Evolutionary conservation across 1,140 invertebrate genomes (phyloP), one percentile per base, ranked within the genome.

Genomic region (Papilio helenus): DNA sequence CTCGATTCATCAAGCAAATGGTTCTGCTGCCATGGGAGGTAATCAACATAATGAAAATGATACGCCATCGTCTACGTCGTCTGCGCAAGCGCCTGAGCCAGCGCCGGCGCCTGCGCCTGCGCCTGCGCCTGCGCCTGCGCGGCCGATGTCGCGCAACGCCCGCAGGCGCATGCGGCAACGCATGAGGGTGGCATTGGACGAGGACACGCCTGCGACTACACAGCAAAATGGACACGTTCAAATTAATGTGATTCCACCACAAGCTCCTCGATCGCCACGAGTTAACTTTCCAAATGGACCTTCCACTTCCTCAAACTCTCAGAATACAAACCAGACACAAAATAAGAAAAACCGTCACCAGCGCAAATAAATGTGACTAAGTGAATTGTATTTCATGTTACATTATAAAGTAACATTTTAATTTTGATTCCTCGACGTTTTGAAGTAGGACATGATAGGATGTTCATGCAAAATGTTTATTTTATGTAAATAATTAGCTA

Each of bases 301-400:
- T 3, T 82, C 88, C 10, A 85, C 82, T 46, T 77, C 76, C 3
- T 14, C 29, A 79, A 82, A 23, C 61, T 20, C 87, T 14, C 85
- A 86, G 79, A 86, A 83, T 55, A 82, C n/a, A 12, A 86, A 83
- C 42, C 79, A 65, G 71, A 44, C 51, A 7, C 85, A 85, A 58
- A 77, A 49, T 18, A 90, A 88, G 79, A 92, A 88, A 83, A 91
- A 88, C 79, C 91, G 89, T 79, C 91, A 89, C 68, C 88, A 92
- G 16, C 89, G 89, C 72, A 87, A 86, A 87, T 90, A 89, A 88
- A 85, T 80, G 68, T n/a, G 23, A 73, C 42, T 46, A 14, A 20
- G 39, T 55, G 29, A 58, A 39, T 34, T 61, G 51, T 58, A 51
- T 20, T 76, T 20, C 55, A 65, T 18, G 76, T 77, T 34, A 77